Evolutionary conservation across 1,140 invertebrate genomes (phyloP), one percentile per base, ranked within the genome.

Genomic region (Proctacanthus coquilletti): DNA sequence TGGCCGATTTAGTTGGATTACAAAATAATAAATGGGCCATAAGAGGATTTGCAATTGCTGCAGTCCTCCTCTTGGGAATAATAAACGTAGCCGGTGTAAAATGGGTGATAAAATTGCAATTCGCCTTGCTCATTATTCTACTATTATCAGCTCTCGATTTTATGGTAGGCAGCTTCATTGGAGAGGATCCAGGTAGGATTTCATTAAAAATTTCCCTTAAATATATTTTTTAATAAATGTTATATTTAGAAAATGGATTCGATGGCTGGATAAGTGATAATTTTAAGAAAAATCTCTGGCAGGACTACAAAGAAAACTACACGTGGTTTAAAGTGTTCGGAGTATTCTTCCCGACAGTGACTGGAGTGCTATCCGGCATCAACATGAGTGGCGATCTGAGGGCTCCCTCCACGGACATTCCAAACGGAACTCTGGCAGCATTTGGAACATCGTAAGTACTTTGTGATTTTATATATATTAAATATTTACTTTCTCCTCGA

Each of bases 301-400:
- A 88, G 1, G 65, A 74, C 34, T 95, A 89, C 64, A 66, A 74
- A 38, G 67, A 80, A 36, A 75, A 72, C 13, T 78, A 87, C 44
- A 81, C 73, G 39, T 92, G 86, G 83, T 93, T 93, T 57, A 84
- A 79, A 11, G 84, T 92, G 32, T 88, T 92, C 63, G 88, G 87
- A 27, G 84, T 94, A n/a, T 91, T 93, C 64, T 88, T 95, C 65
- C 83, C 91, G 35, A 87, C 92, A 33, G 76, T 94, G 36, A 85
- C 88, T 39, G 89, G 89, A 18, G 85, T 97, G 33, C 69, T 97
- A 40, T 88, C 92, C 30, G 93, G 93, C 30, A 87, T 97, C 45
- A 97, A 97, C 59, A 97, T 98, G 92, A 93, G 88, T 61, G 91
- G 91, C 10, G 92, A 98, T 63, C 69, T 98, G 29, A 74, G 76